Conservation (phyloP, 2,797 vertebrate genomes). For the Rhinatrema bivittatum region DNA sequence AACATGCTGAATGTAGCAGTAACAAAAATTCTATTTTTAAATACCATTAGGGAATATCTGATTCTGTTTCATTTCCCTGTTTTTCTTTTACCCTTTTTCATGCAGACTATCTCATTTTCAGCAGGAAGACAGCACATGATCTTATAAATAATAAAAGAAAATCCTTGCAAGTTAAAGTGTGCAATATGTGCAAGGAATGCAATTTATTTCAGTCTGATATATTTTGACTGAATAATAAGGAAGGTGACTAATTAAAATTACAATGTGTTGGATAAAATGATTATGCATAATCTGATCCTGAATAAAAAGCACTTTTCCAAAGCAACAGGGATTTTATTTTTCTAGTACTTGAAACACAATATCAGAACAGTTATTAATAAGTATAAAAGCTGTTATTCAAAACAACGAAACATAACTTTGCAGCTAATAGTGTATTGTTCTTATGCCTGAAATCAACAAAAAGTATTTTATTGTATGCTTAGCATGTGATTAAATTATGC, state of each 20-base stretch:
- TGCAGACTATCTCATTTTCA: conserved; percentile 78
- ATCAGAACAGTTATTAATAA: too few species aligned
- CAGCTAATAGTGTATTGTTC: too few species aligned
- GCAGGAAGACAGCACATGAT: conserved; percentile 62
- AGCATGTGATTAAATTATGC: too few species aligned
- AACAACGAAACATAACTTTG: too few species aligned
- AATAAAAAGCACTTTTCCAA: too few species aligned
- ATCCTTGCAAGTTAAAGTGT: conserved; percentile 56
- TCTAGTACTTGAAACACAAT: too few species aligned
- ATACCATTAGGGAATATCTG: conserved; percentile 81
- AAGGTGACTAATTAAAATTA: conserved; percentile 61
- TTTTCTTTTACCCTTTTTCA: conserved; percentile 80
- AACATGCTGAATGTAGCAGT: conserved; percentile 69
- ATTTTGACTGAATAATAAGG: conserved; percentile 65
- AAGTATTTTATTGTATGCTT: too few species aligned
- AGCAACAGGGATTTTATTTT: too few species aligned
- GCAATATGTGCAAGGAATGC: conserved; percentile 68
- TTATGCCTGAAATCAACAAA: too few species aligned
- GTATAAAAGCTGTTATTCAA: too few species aligned
- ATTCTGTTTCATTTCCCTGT: conserved; percentile 74
- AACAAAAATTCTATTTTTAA: conserved; percentile 87
- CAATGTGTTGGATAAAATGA: conserved; percentile 43
- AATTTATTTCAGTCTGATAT: conserved; percentile 60
- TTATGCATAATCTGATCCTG: too few species aligned
- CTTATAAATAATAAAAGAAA: conserved; percentile 73